Evolutionary conservation across 1,140 invertebrate genomes (phyloP).

Genomic region (Lepidurus couesii): DNA sequence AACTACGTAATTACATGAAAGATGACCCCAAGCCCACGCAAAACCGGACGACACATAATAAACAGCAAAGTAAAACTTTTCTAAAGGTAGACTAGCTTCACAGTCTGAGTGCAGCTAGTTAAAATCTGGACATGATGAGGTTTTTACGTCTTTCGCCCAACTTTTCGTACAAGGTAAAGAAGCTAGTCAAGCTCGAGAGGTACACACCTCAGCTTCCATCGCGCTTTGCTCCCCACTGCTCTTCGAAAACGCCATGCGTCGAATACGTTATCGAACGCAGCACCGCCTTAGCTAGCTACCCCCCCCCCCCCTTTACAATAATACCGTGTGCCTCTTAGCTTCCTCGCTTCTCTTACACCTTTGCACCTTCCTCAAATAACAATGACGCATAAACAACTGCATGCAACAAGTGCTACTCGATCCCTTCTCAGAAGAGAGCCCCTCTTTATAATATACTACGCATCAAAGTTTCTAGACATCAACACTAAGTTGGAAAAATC

Average conservation of each 20-base stretch:
- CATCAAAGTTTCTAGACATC: too few species aligned
- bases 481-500: too few species aligned
- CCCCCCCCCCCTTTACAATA: neutral
- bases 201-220: neutral
- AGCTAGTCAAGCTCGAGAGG: neutral
- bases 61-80: neutral
- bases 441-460: too few species aligned
- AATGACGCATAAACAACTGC: neutral
- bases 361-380: neutral
- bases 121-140: neutral
- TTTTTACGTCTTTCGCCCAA: neutral
- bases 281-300: neutral
- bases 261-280: slow-evolving; percentile 17
- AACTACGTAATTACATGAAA: neutral
- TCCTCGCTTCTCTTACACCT: neutral
- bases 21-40: neutral
- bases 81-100: neutral
- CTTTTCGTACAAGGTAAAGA: neutral
- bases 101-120: neutral
- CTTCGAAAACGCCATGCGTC: neutral
- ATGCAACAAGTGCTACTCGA: neutral
- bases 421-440: too few species aligned
- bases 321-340: neutral
- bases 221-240: neutral
- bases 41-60: neutral